A percentile compares a stretch with the other conserved stretches of the same genome.
phyloP scores from a whole-genome alignment of 2,888 invertebrate genomes.

The Morpho deidamia region DNA sequence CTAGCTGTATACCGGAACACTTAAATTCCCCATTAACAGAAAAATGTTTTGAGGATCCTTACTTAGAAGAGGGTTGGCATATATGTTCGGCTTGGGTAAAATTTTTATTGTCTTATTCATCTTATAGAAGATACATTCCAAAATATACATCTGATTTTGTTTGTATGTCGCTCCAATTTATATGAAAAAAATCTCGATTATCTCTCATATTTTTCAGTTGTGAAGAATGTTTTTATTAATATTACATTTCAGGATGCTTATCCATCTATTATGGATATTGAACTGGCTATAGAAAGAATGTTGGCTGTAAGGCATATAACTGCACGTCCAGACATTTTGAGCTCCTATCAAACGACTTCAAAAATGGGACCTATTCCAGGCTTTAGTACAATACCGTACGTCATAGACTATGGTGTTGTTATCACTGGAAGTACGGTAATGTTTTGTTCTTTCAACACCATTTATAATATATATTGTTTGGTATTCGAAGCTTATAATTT shows the following conservation, averaged over 20 bases:
- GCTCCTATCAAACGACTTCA: conserved; percentile 37
- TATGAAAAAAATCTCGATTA: too few species aligned
- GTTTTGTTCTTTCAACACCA: background rate
- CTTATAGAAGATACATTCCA: too few species aligned
- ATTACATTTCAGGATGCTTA: conserved; percentile 52
- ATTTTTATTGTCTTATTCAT: background rate
- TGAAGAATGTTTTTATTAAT: conserved; percentile 7
- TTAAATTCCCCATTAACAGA: conserved; percentile 52
- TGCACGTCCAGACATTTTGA: conserved; percentile 52
- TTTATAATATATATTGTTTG: too few species aligned
- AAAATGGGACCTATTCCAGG: conserved; percentile 66
- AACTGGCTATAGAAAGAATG: conserved; percentile 78
- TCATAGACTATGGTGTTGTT: conserved; percentile 78
- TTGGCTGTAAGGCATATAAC: conserved; percentile 65
- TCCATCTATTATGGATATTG: conserved; percentile 79
- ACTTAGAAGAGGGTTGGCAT: conserved; percentile 53
- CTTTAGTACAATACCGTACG: conserved; percentile 68
- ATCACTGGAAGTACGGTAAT: conserved; percentile 64
- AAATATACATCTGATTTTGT: too few species aligned
- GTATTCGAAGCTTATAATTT: background rate
- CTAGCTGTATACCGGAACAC: conserved; percentile 40
- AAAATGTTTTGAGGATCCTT: conserved; percentile 60
- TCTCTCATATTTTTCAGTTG: too few species aligned
- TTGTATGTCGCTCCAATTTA: too few species aligned
- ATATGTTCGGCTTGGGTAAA: conserved; percentile 57